phyloP scores from a whole-genome alignment of 2,888 invertebrate genomes.

The Drosophila kanekoi region DNA sequence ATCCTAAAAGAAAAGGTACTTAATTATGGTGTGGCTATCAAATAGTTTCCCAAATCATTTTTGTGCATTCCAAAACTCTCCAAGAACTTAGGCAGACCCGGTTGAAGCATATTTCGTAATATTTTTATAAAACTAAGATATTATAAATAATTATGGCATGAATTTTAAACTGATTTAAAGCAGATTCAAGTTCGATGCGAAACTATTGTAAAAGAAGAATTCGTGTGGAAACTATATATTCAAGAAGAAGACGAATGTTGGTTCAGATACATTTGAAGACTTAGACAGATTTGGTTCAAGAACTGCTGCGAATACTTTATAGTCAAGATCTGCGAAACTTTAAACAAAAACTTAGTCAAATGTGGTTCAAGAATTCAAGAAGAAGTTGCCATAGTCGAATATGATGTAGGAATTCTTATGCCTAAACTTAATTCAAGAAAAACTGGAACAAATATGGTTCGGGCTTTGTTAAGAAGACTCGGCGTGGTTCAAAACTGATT shows the following conservation, averaged over 20 bases:
- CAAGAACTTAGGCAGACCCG: too few relatives aligned
- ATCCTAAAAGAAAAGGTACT: too few relatives aligned
- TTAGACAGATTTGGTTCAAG: too few relatives aligned
- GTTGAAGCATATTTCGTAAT: too few relatives aligned
- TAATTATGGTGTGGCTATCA: too few relatives aligned
- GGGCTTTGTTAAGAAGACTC: background rate
- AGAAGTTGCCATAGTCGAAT: too few relatives aligned
- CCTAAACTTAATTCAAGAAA: background rate
- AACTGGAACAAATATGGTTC: too few relatives aligned
- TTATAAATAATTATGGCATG: too few relatives aligned
- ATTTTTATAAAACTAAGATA: too few relatives aligned
- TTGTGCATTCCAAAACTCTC: too few relatives aligned
- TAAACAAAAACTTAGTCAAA: background rate
- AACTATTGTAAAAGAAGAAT: background rate
- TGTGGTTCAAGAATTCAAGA: constrained; percentile 1
- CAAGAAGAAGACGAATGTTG: background rate
- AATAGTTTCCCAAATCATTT: too few relatives aligned
- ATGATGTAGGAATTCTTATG: too few relatives aligned
- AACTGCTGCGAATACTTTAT: background rate
- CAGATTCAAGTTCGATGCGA: background rate
- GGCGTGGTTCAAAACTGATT: background rate
- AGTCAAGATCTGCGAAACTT: background rate
- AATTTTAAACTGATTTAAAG: background rate
- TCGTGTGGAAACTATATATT: background rate
- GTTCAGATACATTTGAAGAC: background rate